Base-by-base conservation (phyloP, 1,140 invertebrate genomes). In the Macrobrachium nipponense region DNA sequence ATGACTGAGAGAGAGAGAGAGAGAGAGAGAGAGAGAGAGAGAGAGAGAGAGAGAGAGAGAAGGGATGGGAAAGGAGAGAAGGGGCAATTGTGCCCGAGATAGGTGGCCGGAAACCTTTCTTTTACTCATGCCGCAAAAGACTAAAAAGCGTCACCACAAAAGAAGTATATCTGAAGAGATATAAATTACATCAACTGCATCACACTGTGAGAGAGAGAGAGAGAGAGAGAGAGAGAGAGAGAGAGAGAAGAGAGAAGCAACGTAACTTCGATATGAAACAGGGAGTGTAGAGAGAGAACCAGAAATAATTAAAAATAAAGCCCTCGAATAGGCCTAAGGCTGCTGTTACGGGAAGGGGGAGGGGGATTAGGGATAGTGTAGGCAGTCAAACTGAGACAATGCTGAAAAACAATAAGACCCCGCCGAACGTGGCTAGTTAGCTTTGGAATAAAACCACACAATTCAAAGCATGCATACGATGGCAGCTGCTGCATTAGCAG, bases 1-100 rank as follows among this genome's bases (percentile, higher is more conserved):
- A 66, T 78, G 43, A 18, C 60, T 72, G 62, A 86, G 75, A 86
- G 72, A 80, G 75, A 80, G 79, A 80, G 80, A 86, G 75, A 86
- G 72, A 80, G 75, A 80, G 79, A 80, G 80, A 80, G 77, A 76
- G 58, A 51, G 82, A 77, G 73, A 77, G n/a, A 73, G 17, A 77
- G 62, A 83, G 72, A 44, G 62, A 77, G 73, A 43, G 61, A 58
- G 36, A 73, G 70, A 73, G 70, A 73, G 70, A 36, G 23, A 36
- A 36, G 23, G 17, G 23, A 15, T 10, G 51, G 12, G 5, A 51
- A 12, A 51, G 2, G 12, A 12, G 12, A 12, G 51, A 68, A 12
- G 12, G 51, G 51, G 12, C 51, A 51, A 51, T 12, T 18, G 44
- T 73, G 70, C 8, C 2, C 5, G 20, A 75, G 23, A 27, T 4